Evolutionary conservation across 1,140 invertebrate species (phyloP).

Genomic region (Pseudomyrmex gracilis): DNA sequence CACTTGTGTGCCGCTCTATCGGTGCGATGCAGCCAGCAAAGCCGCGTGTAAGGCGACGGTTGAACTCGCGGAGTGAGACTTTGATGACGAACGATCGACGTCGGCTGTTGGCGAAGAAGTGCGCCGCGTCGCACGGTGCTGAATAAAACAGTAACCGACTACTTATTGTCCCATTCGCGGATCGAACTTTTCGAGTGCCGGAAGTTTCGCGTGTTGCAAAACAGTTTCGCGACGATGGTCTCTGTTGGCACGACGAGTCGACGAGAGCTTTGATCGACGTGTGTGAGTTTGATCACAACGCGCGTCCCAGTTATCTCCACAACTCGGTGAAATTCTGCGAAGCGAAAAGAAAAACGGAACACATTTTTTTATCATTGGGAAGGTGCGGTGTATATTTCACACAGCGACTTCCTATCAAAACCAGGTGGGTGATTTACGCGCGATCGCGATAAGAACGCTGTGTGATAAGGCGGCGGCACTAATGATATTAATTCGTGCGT

Average conservation of each 20-base stretch:
- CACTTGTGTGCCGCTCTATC: conserved; percentile 27
- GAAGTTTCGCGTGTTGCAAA: neutral
- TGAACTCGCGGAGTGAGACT: neutral
- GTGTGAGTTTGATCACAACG: too few species aligned
- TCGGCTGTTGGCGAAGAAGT: neutral
- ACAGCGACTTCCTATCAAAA: conserved; percentile 62
- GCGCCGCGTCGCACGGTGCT: neutral
- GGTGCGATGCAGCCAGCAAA: neutral
- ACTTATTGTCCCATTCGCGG: neutral
- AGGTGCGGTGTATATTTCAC: conserved; percentile 62
- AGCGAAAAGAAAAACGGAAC: conserved; percentile 6
- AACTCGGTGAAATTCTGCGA: neutral
- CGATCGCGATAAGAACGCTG: conserved; percentile 21
- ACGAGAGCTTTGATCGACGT: conserved; percentile 4
- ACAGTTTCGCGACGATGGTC: neutral
- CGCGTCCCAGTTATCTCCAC: conserved; percentile 4
- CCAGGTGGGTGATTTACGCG: conserved; percentile 66
- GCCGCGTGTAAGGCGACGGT: neutral
- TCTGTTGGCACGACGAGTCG: conserved; percentile 19
- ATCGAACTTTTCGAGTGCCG: neutral
- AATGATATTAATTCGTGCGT: conserved; percentile 39
- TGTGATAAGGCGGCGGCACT: conserved; percentile 20
- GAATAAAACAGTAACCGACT: conserved; percentile 37
- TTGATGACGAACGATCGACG: conserved; percentile 14
- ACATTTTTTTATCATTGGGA: conserved; percentile 28